A percentile compares a stretch with the other conserved stretches of the same genome.
Conservation (phyloP, 1,140 invertebrate species). For the Venturia canescens region DNA sequence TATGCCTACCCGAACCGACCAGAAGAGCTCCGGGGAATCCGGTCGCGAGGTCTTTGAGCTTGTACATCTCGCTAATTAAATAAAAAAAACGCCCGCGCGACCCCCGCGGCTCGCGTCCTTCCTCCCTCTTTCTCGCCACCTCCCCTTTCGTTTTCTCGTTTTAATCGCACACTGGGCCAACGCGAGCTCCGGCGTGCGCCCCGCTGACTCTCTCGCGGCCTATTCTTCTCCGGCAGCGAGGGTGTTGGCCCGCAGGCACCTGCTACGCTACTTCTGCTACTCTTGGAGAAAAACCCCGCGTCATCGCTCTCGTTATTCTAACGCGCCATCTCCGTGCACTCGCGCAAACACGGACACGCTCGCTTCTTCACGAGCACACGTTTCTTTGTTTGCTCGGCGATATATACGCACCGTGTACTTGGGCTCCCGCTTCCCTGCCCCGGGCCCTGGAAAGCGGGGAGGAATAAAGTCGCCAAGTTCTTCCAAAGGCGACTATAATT, state of each 20-base stretch:
- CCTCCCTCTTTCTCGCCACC: not conserved
- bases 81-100: conserved; percentile 64
- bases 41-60: conserved; percentile 63
- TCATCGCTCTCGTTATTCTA: conserved; percentile 46
- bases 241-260: conserved; percentile 65
- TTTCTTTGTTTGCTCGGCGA: conserved; percentile 13
- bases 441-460: conserved; percentile 7
- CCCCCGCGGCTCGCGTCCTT: not conserved
- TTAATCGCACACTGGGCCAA: conserved; percentile 9
- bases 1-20: conserved; percentile 13
- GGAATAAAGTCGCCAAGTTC: conserved; percentile 18
- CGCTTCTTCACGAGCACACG: no score
- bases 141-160: not conserved
- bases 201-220: conserved; percentile 47
- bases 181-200: conserved; percentile 14
- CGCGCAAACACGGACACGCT: not conserved
- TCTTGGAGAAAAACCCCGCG: conserved; percentile 19
- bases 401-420: not conserved
- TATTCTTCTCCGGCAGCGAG: conserved; percentile 61
- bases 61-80: conserved; percentile 73
- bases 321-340: not conserved
- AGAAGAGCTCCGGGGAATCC: conserved; percentile 37
- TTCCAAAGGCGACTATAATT: not conserved
- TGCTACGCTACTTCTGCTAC: conserved; percentile 54
- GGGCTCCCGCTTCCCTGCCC: conserved; percentile 16